Evolutionary conservation across 2,888 invertebrate species (phyloP), one percentile per base, ranked within the genome.

Genomic region (Orthosia gracilis): DNA sequence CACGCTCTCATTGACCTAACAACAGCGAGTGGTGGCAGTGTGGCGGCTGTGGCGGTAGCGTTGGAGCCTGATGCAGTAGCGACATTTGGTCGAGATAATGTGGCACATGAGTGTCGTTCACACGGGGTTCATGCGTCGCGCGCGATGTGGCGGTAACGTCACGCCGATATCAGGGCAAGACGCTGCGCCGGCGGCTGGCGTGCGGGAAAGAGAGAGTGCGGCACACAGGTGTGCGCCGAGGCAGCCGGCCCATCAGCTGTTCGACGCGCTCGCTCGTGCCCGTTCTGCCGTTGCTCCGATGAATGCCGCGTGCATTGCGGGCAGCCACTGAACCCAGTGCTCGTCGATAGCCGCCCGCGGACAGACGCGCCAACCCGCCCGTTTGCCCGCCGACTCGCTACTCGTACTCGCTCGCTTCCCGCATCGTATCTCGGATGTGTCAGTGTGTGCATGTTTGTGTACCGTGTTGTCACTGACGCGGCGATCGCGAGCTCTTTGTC

Each of bases 201-300:
- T 88, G 94, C 88, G 92, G 87, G 93, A 94, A 92, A 94, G 94
- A 94, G 94, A 94, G 94, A 94, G 94, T 92, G 93, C 87, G 73
- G 85, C 84, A 85, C 94, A 95, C 96, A 95, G 96, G 96, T 95
- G 96, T 94, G 95, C 94, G 91, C 78, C 69, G 80, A 85, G 81
- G 86, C 94, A 91, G 92, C 92, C 93, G 93, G 91, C 90, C 84
- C 91, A 93, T 95, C 95, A 95, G 94, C 95, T 95, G 94, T 94
- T 95, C 94, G 88, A 78, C 87, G 81, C 81, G 90, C 91, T 90
- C 89, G 91, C 87, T 93, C 93, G 93, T 94, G 92, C 92, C 91
- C 90, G 85, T 87, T 89, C 89, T 89, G 89, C 86, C 88, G 87
- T 88, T 84, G 85, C 85, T 84, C 84, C 85, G 82, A 84, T 80